phyloP scores from a whole-genome alignment of 2,113 vertebrate species.

The Chaenogobius annularis region DNA sequence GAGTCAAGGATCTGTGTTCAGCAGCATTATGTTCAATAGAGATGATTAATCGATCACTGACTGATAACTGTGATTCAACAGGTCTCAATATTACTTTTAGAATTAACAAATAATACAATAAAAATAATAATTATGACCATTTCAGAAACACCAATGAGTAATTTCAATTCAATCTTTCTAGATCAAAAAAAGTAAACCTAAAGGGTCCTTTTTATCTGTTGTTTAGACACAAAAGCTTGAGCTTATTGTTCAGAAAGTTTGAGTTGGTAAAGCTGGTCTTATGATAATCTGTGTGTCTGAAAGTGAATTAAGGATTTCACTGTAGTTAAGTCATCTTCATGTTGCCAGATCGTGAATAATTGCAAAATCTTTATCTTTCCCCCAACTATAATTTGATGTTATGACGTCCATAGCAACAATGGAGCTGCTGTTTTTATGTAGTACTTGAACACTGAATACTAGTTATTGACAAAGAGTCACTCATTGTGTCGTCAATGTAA shows the following conservation, averaged over 20 bases:
- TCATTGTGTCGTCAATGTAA: constrained; percentile 19
- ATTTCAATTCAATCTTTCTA: too few species aligned
- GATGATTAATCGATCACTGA: too few species aligned
- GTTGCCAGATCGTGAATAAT: background rate
- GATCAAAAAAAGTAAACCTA: too few species aligned
- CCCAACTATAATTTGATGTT: background rate
- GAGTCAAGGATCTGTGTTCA: constrained; percentile 45
- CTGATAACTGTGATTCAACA: too few species aligned
- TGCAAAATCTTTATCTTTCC: background rate
- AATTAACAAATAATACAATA: too few species aligned
- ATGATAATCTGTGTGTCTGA: background rate
- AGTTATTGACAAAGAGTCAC: constrained; percentile 14
- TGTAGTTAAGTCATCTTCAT: background rate
- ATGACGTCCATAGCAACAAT: background rate
- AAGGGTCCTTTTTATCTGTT: too few species aligned
- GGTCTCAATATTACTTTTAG: too few species aligned
- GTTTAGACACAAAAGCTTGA: background rate
- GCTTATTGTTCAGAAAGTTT: background rate
- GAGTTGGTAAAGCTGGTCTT: background rate
- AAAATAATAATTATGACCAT: too few species aligned
- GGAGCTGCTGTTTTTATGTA: constrained; percentile 24
- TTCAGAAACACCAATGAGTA: too few species aligned
- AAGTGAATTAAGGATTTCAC: too few species aligned
- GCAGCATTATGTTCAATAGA: constrained; percentile 8
- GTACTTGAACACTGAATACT: constrained; percentile 8